Evolutionary conservation across 2,113 vertebrate genomes (phyloP).

Genomic region (Calyptomena viridis): DNA sequence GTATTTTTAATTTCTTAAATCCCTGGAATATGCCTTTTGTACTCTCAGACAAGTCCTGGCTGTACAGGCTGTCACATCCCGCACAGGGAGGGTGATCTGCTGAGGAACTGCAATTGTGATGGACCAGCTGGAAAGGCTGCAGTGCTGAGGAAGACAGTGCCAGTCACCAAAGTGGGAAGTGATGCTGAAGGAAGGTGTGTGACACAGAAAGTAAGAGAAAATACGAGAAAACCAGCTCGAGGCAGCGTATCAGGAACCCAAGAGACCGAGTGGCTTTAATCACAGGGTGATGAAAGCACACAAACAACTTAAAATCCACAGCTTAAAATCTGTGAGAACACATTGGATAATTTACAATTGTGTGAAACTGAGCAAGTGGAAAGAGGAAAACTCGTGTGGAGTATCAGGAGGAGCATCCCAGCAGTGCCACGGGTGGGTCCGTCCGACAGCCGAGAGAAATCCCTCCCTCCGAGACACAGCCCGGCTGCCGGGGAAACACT

Average conservation of each 20-base stretch:
- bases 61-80: not conserved
- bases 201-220: not conserved
- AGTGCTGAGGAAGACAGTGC: not conserved
- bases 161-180: no score
- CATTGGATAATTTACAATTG: not conserved
- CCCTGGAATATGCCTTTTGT: not conserved
- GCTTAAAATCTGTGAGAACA: not conserved
- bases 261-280: not conserved
- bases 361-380: not conserved
- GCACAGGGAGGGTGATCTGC: not conserved
- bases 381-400: rapidly evolving
- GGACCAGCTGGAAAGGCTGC: not conserved
- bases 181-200: not conserved
- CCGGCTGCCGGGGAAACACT: no score
- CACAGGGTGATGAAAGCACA: not conserved
- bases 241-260: not conserved
- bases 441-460: not conserved
- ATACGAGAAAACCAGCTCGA: not conserved
- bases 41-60: not conserved
- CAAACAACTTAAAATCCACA: not conserved
- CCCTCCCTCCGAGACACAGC: not conserved
- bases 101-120: not conserved
- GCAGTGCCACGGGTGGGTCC: no score
- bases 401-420: rapidly evolving
- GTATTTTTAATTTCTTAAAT: not conserved